Evolutionary conservation across 2,888 invertebrate genomes (phyloP).

Genomic region (Antheraea yamamai): DNA sequence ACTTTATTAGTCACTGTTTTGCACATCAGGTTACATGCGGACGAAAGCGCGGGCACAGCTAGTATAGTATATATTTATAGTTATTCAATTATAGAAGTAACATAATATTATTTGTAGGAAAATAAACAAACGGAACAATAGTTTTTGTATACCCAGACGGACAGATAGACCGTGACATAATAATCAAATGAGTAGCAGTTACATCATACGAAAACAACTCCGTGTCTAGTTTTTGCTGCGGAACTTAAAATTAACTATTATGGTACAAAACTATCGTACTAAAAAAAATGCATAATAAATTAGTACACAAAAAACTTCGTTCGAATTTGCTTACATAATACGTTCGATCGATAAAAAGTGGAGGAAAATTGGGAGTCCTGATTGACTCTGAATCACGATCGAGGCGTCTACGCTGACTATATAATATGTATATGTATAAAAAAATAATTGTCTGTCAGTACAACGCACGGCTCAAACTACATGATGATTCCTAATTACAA

Average conservation of each 20-base stretch:
- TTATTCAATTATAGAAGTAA: background rate
- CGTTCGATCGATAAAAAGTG: background rate
- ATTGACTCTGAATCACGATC: background rate
- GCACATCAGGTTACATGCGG: too few relatives aligned
- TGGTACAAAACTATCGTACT: background rate
- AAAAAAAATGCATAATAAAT: conserved; percentile 6
- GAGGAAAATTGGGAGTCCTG: conserved; percentile 12
- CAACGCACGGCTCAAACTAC: too few relatives aligned
- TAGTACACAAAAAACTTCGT: conserved; percentile 8
- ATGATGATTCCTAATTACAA: too few relatives aligned
- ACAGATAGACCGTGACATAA: conserved; percentile 5
- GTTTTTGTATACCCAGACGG: background rate
- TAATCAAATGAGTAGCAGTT: conserved; percentile 6
- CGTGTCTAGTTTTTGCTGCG: conserved; percentile 1
- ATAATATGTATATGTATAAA: too few relatives aligned
- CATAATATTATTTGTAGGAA: background rate
- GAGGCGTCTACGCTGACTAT: background rate
- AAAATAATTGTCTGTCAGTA: too few relatives aligned
- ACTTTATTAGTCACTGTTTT: too few relatives aligned
- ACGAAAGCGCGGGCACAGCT: too few relatives aligned
- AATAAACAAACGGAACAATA: background rate
- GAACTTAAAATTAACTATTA: conserved; percentile 7
- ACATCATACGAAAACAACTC: conserved; percentile 11
- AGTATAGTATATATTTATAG: too few relatives aligned
- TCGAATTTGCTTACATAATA: conserved; percentile 14